phyloP scores from a whole-genome alignment of 2,888 invertebrate genomes.

The Mythimna pallens region DNA sequence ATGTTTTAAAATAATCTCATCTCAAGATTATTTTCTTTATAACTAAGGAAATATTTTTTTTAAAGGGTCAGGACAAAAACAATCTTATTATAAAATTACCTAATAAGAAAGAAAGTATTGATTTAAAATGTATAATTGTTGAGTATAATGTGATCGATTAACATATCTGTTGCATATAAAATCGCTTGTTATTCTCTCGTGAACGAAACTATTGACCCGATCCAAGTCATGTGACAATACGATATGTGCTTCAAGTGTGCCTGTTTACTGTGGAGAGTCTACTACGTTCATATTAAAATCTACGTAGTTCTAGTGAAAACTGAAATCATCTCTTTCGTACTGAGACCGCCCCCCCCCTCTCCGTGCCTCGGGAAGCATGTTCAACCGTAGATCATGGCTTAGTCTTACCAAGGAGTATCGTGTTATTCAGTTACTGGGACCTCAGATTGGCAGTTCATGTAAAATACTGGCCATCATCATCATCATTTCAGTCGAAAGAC shows the following conservation, averaged over 20 bases:
- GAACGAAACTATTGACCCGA: slow-evolving; percentile 50
- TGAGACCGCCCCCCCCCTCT: not conserved
- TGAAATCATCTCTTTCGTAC: slow-evolving; percentile 10
- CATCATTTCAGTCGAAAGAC: too few species aligned
- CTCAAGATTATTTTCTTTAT: too few species aligned
- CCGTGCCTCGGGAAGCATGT: not conserved
- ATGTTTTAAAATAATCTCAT: not conserved
- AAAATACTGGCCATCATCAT: not conserved
- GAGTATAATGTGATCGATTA: slow-evolving; percentile 68
- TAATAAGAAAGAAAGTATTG: slow-evolving; percentile 47
- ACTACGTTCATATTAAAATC: slow-evolving; percentile 10
- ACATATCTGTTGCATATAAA: slow-evolving; percentile 75
- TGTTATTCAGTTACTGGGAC: not conserved
- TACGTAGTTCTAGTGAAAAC: slow-evolving; percentile 33
- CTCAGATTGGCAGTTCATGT: not conserved
- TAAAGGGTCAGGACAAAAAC: slow-evolving; percentile 42
- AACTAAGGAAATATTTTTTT: not conserved
- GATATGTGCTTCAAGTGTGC: slow-evolving; percentile 36
- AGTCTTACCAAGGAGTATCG: not conserved
- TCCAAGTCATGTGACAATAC: slow-evolving; percentile 37
- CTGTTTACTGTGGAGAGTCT: slow-evolving; percentile 25
- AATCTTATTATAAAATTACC: slow-evolving; percentile 33
- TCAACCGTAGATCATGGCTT: not conserved
- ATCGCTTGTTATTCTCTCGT: slow-evolving; percentile 68
- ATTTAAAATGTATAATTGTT: slow-evolving; percentile 61